phyloP scores from a whole-genome alignment of 2,797 vertebrate genomes.

The Pseudotriccus pelzelni region DNA sequence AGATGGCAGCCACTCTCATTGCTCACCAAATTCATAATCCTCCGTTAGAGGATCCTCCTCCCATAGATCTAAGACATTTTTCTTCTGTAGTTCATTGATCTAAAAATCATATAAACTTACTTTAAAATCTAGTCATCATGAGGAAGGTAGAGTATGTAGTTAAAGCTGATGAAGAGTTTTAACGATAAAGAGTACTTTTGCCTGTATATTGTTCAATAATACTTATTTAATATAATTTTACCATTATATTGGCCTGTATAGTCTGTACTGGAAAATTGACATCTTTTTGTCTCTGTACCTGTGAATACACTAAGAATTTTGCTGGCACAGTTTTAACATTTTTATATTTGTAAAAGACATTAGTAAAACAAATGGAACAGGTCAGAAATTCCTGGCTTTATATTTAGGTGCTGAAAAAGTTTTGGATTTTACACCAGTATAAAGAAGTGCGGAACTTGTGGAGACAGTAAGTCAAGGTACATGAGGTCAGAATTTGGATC shows the following conservation, averaged over 20 bases:
- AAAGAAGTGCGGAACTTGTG: neutral
- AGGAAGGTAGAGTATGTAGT: neutral
- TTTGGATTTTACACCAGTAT: neutral
- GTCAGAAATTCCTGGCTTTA: conserved; percentile 34
- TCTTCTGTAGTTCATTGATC: neutral
- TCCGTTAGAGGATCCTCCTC: neutral
- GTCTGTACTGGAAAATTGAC: neutral
- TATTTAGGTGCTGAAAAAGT: neutral
- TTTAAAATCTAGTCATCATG: neutral
- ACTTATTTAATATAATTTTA: neutral
- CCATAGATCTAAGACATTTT: neutral
- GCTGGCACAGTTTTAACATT: neutral
- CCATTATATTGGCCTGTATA: neutral
- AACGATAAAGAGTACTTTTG: neutral
- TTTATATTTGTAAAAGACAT: conserved; percentile 13
- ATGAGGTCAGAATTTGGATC: conserved; percentile 52
- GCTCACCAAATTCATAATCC: neutral
- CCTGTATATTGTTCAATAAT: neutral
- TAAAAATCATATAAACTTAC: neutral
- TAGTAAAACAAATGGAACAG: neutral
- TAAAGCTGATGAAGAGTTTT: neutral
- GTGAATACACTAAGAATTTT: neutral
- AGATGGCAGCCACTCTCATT: neutral
- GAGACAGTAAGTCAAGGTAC: neutral
- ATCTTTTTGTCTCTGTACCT: neutral